Evolutionary conservation across 2,888 invertebrate genomes (phyloP), one percentile per base, ranked within the genome.

Genomic region (Caenorhabditis auriculariae): DNA sequence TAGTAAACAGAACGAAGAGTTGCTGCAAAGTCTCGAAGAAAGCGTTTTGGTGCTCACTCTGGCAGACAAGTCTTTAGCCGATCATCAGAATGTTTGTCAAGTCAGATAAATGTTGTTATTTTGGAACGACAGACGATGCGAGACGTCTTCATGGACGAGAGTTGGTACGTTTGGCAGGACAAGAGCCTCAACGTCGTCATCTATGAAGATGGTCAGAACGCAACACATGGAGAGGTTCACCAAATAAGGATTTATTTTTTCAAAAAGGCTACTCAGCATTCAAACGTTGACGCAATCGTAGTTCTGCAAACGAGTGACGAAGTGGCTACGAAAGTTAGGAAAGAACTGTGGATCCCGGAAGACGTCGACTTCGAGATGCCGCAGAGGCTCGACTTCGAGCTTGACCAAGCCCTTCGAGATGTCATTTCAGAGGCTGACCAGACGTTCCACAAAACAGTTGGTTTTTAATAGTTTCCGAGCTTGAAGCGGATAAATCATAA

Each of bases 81-180:
- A 53, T 32, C 60, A 60, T 50, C 46, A 49, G 24, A 39, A 60
- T 27, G 19, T 24, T 26, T 9, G 15, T 15, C 9, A n/a, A 6
- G 21, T 21, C 23, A 15, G 21, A 19, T 7, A 41, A 4, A 23
- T 12, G 5, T 27, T 27, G 24, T 29, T 26, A 39, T 21, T 28
- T 21, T 19, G 81, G 66, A 83, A 39, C 6, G 5, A 7, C 5
- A 4, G 21, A 39, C 17, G 3, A 80, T 83, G 3, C 76, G 82
- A 54, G 37, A 82, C 9, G 81, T 82, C 0, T 64, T 87, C 39
- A 81, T 83, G 57, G 87, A 87, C 0, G 84, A 87, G 71, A 83
- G 83, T 26, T 82, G 82, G 17, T 85, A 86, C 54, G 84, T 86
- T 28, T 88, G 87, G 87, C 85, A 85, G 38, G 88, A 88, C 79